Conservation (phyloP, 2,888 invertebrate species). For the Tricholauxania praeusta region DNA sequence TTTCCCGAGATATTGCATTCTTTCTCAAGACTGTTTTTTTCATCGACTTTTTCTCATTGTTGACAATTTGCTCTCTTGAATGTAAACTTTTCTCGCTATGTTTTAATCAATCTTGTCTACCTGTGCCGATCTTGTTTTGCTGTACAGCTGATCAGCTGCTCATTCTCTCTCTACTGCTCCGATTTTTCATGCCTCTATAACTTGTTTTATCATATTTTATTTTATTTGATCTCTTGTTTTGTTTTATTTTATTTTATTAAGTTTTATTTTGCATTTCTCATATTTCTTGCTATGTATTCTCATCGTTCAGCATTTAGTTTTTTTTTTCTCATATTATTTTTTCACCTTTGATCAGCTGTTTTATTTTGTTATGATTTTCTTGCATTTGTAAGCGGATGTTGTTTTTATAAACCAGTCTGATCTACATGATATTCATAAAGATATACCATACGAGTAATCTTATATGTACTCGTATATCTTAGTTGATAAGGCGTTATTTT, state of each 20-base stretch:
- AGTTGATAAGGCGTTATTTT: too few species aligned
- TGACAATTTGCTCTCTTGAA: background rate
- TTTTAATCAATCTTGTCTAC: background rate
- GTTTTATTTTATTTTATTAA: too few species aligned
- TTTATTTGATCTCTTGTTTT: background rate
- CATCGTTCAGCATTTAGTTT: background rate
- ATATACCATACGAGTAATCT: too few species aligned
- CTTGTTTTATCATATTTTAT: constrained; percentile 11
- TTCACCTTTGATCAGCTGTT: constrained; percentile 22
- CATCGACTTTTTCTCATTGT: background rate
- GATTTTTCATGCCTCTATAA: constrained; percentile 1
- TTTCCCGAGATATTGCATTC: background rate
- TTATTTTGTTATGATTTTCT: constrained; percentile 7
- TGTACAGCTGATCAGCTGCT: background rate
- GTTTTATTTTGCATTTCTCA: background rate
- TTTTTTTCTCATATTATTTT: constrained; percentile 2
- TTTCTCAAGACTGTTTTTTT: background rate
- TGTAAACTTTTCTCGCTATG: background rate
- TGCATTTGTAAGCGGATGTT: constrained; percentile 25
- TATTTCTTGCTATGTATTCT: constrained; percentile 14
- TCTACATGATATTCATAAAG: too few species aligned
- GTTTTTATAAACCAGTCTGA: background rate
- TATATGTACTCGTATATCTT: too few species aligned
- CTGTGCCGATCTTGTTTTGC: background rate
- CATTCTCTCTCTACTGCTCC: constrained; percentile 1